A percentile compares a stretch with the other conserved stretches of the same genome.
Conservation (phyloP, 1,140 invertebrate genomes). For the Euura lappo region DNA sequence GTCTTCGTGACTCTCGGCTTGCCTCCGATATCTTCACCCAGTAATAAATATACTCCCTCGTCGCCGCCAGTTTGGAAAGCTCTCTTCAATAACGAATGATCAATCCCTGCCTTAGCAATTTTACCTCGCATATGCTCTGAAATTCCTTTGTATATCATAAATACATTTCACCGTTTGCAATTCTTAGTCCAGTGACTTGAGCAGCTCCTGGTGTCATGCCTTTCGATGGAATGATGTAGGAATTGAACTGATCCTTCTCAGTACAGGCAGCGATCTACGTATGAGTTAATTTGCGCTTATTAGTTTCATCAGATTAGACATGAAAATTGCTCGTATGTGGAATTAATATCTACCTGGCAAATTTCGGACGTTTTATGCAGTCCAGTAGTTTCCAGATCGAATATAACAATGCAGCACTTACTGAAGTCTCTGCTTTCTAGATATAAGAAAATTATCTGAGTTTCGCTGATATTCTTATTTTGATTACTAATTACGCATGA, state of each 20-base stretch:
- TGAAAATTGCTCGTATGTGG: no score
- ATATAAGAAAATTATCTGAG: background rate
- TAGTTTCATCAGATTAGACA: background rate
- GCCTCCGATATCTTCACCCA: conserved; percentile 17
- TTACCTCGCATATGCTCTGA: conserved; percentile 13
- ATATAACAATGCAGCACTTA: background rate
- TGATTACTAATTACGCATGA: background rate
- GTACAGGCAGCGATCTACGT: conserved; percentile 15
- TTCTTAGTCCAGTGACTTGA: conserved; percentile 15
- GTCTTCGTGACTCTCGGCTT: conserved; percentile 18
- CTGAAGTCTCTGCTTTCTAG: background rate
- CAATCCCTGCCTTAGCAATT: conserved; percentile 15
- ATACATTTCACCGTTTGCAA: conserved; percentile 18
- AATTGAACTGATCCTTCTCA: conserved; percentile 1
- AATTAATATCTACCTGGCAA: conserved; percentile 7
- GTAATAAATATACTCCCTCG: conserved; percentile 9
- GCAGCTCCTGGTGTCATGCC: conserved; percentile 15
- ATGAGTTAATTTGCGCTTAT: conserved; percentile 1
- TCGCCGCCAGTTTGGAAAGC: conserved; percentile 3
- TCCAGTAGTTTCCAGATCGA: conserved; percentile 12
- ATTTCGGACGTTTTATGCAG: conserved; percentile 15
- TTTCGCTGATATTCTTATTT: background rate
- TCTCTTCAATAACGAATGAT: conserved; percentile 1
- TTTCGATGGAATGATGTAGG: conserved; percentile 17
- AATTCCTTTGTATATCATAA: conserved; percentile 8